Evolutionary conservation across 2,888 invertebrate genomes (phyloP).

Genomic region (Poecilus cupreus): DNA sequence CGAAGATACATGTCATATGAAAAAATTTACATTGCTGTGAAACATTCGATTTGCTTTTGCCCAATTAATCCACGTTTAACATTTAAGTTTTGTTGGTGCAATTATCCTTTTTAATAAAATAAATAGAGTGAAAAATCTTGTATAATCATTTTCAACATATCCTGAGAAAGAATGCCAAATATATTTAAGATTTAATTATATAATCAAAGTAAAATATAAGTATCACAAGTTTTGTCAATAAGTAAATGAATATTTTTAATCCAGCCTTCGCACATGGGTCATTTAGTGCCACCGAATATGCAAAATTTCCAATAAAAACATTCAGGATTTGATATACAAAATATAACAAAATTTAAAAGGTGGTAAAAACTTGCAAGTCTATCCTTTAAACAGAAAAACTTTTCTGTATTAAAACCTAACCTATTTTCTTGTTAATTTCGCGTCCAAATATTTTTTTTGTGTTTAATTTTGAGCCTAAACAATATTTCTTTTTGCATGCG

Average conservation of each 20-base stretch:
- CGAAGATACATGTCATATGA: too few relatives aligned
- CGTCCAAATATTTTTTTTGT: neutral
- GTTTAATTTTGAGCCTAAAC: neutral
- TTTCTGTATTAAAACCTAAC: neutral
- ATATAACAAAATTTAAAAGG: slow-evolving; percentile 50
- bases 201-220: slow-evolving; percentile 59
- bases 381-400: neutral
- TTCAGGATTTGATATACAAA: slow-evolving; percentile 33
- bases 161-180: slow-evolving; percentile 57
- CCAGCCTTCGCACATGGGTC: slow-evolving; percentile 50
- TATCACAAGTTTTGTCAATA: slow-evolving; percentile 59
- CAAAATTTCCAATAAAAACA: slow-evolving; percentile 49
- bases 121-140: slow-evolving; percentile 6
- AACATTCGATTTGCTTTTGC: too few relatives aligned
- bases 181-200: slow-evolving; percentile 58
- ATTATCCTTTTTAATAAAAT: too few relatives aligned
- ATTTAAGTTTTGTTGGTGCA: too few relatives aligned
- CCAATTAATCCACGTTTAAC: too few relatives aligned
- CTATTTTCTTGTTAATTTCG: neutral
- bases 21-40: too few relatives aligned
- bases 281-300: slow-evolving; percentile 52
- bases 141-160: slow-evolving; percentile 36
- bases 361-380: slow-evolving; percentile 44
- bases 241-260: slow-evolving; percentile 52
- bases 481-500: neutral